Conservation (phyloP, 2,888 invertebrate species). For the Drosophila hamatofila region DNA sequence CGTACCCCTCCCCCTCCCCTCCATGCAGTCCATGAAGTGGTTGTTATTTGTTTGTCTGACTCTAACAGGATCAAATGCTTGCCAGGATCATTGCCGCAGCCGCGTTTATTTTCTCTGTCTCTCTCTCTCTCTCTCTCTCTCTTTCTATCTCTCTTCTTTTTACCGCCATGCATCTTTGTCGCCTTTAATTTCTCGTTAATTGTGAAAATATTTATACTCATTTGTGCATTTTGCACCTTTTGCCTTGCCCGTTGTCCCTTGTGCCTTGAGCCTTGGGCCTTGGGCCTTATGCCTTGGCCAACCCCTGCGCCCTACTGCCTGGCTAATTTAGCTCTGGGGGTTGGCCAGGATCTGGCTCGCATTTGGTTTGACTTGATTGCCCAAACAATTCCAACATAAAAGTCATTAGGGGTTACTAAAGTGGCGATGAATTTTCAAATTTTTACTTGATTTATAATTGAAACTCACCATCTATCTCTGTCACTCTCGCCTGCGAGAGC, state of each 20-base stretch:
- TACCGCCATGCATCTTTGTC: slow-evolving; percentile 68
- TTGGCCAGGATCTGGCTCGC: slow-evolving; percentile 53
- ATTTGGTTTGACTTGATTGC: slow-evolving; percentile 72
- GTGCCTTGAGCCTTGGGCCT: slow-evolving; percentile 9
- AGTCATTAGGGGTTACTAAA: slow-evolving; percentile 85
- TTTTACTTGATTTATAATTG: slow-evolving; percentile 83
- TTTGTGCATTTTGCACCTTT: slow-evolving; percentile 83
- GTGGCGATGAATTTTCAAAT: slow-evolving; percentile 85
- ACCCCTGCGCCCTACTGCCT: slow-evolving; percentile 38
- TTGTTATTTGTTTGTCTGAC: slow-evolving; percentile 74
- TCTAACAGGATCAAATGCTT: slow-evolving; percentile 61
- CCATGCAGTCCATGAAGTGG: slow-evolving; percentile 59
- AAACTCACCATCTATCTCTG: slow-evolving; percentile 39
- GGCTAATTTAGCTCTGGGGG: slow-evolving; percentile 70
- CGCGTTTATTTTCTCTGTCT: slow-evolving; percentile 28
- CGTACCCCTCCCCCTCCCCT: slow-evolving; percentile 51
- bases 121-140: background rate
- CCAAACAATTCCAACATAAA: slow-evolving; percentile 80
- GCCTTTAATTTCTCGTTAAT: slow-evolving; percentile 84
- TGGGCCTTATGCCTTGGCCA: slow-evolving; percentile 26
- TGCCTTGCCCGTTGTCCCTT: slow-evolving; percentile 38
- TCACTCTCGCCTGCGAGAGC: slow-evolving; percentile 15
- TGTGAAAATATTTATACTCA: slow-evolving; percentile 85
- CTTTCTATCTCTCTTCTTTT: slow-evolving; percentile 13
- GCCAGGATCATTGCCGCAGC: slow-evolving; percentile 52